Base-by-base conservation (phyloP, 2,888 invertebrate species). In the Eristalis pertinax region DNA sequence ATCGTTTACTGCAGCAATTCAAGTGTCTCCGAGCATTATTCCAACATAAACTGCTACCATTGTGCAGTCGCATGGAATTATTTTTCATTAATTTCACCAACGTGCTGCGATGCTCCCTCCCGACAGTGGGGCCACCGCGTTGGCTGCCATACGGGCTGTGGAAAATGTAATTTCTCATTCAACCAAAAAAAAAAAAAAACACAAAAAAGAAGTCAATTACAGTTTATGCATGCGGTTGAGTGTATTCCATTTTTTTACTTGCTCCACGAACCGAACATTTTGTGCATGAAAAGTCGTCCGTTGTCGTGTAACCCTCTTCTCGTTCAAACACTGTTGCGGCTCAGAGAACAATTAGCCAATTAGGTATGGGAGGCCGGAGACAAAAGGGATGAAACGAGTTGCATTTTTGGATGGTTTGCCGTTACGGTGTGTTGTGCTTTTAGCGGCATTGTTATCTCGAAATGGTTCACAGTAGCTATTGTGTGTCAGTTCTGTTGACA, bases 131-230 rank as follows among this genome's bases (percentile, higher is more conserved):
- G 19, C n/a, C 26, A 15, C 24, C 26, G 26, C 24, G n/a, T 4
- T n/a, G 13, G n/a, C 4, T 26, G 64, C 35, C 35, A 13, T 63
- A 43, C 56, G 79, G 84, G 74, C 74, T 79, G 84, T 79, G 84
- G 22, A 65, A 84, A 62, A 84, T 80, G 50, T 50, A 56, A 70
- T 84, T 79, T 79, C 60, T 60, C 74, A 79, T 79, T 84, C 79
- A 84, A 79, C 74, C 38, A 38, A 62, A 77, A 72, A 77, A 77
- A 82, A 82, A 83, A 19, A 0, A n/a, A 67, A 26, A n/a, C n/a
- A n/a, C n/a, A 82, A 77, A 82, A 82, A 77, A 19, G 8, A n/a
- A 67, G 67, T 35, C 72, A 72, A 83, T 77, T 77, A 56, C 77
- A 67, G 72, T 73, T 50, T 68, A 50, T 77, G 70, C 56, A 50